Evolutionary conservation across 37 sponge, comb jelly and placozoan species (phyloP), one percentile per base, ranked within the genome.

Genomic region (Geodia barretti): DNA sequence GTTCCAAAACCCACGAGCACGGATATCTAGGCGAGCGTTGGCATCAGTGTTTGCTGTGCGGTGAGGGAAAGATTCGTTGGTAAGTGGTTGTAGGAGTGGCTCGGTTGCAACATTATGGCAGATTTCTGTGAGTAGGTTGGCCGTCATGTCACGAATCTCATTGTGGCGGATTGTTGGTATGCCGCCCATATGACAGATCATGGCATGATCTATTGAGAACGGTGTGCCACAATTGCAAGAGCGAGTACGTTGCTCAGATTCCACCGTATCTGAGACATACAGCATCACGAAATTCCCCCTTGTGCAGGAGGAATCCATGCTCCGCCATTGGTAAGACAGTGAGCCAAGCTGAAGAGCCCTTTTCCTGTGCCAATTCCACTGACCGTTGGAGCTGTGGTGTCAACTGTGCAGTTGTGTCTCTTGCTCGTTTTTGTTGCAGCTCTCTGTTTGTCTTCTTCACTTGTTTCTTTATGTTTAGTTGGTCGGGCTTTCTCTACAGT

Each of bases 191-290:
- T 72, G 72, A 37, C 39, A 72, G 17, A 37, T 38, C 72, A 35
- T 72, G 28, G 64, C 64, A 62, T 62, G 64, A 28, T 62, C 64
- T 28, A 62, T 28, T 2, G 64, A 62, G 64, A 62, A 62, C 28
- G 64, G 8, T 3, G 64, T 62, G 3, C 64, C 64, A 62, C 64
- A 62, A 62, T 5, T 62, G 64, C 64, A 62, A n/a, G 26, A 3
- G 62, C 23, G 2, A 62, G 76, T 59, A 54, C 29, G 30, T 60
- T 47, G 31, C 34, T 30, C 4, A 60, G 60, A 24, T 20, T 31
- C 76, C 76, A 76, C 76, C 76, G 35, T 76, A 76, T 24, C 76
- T 47, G 4, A 76, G 76, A 76, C 76, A 76, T 3, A 76, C 32
- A 2, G 76, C 76, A 59, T 76, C 76, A 32, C 76, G 30, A 29